Conservation (phyloP, 2,113 vertebrate species). For the Petrocephalus zakoni region DNA sequence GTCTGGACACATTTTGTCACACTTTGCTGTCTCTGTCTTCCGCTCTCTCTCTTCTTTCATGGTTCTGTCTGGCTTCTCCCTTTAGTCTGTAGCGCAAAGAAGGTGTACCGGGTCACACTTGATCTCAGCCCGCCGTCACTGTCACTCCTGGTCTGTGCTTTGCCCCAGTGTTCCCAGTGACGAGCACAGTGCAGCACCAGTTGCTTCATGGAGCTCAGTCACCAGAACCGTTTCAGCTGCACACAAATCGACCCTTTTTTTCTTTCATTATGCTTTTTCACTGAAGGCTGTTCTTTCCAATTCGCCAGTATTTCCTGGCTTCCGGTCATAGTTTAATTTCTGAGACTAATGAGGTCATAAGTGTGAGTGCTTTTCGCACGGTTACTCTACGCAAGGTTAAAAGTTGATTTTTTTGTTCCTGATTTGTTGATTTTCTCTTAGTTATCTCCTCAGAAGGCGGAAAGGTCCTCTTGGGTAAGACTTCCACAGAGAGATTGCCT, state of each 20-base stretch:
- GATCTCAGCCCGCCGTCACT: background rate
- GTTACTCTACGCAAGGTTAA: background rate
- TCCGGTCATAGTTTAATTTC: background rate
- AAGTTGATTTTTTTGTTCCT: background rate
- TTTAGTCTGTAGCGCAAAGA: background rate
- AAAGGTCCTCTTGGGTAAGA: background rate
- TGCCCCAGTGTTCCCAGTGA: background rate
- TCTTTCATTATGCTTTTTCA: background rate
- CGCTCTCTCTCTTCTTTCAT: background rate
- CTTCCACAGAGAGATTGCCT: background rate
- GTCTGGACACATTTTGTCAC: conserved; percentile 5
- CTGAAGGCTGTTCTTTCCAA: background rate
- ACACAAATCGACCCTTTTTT: background rate
- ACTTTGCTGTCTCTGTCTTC: background rate
- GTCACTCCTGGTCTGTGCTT: background rate
- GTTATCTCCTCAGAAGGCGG: background rate
- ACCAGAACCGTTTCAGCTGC: background rate
- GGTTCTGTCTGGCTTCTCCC: background rate
- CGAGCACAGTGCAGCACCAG: background rate
- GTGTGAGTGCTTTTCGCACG: background rate
- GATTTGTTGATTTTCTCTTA: background rate
- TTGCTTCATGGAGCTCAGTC: background rate
- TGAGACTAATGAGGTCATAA: background rate
- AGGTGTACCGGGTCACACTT: background rate
- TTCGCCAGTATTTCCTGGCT: background rate